Conservation (phyloP, 2,888 invertebrate species). For the Calliphora vomitoria region DNA sequence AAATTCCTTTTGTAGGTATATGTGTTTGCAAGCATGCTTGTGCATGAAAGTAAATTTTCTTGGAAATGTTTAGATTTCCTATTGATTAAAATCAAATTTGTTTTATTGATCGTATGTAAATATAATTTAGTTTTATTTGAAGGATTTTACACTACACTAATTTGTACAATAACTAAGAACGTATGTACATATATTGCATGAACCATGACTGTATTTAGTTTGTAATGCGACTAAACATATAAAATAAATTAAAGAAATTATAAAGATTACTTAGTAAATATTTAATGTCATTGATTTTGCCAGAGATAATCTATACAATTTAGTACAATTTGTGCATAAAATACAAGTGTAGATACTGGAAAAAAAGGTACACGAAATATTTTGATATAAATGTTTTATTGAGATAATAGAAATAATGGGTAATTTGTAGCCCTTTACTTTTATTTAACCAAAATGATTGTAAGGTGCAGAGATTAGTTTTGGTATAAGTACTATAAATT, state of each 20-base stretch:
- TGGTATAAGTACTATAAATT: too few species aligned
- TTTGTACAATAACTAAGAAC: slow-evolving; percentile 43
- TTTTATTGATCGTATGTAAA: slow-evolving; percentile 82
- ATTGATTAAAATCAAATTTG: slow-evolving; percentile 82
- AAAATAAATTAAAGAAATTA: slow-evolving; percentile 64
- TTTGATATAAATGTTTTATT: slow-evolving; percentile 48
- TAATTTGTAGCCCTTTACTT: neutral
- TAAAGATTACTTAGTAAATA: slow-evolving; percentile 64
- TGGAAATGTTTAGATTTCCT: slow-evolving; percentile 61
- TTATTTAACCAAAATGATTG: too few species aligned
- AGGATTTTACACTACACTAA: slow-evolving; percentile 66
- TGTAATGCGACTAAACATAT: slow-evolving; percentile 22
- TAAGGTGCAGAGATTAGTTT: too few species aligned
- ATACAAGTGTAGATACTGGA: neutral
- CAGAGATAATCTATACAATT: slow-evolving; percentile 32
- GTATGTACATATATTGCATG: slow-evolving; percentile 26
- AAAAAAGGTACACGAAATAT: neutral
- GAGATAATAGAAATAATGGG: neutral
- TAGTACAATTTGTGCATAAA: slow-evolving; percentile 35
- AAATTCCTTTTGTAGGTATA: too few species aligned
- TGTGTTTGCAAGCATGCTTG: too few species aligned
- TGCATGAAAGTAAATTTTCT: slow-evolving; percentile 57
- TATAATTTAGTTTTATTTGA: slow-evolving; percentile 76
- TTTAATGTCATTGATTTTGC: slow-evolving; percentile 56
- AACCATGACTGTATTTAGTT: slow-evolving; percentile 13